phyloP scores from a whole-genome alignment of 2,797 vertebrate species.

The Discoglossus pictus region DNA sequence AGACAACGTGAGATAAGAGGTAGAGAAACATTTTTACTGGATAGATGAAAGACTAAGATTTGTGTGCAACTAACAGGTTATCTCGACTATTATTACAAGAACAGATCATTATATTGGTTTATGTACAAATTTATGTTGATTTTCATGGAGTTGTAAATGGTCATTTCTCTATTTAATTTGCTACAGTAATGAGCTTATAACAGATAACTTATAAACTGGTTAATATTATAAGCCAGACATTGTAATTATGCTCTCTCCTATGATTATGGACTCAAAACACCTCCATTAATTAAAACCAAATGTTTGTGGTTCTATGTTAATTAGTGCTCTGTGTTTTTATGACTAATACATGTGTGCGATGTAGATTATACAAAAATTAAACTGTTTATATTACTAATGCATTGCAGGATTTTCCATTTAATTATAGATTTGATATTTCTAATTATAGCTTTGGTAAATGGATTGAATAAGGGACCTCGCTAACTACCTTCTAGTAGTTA shows the following conservation, averaged over 20 bases:
- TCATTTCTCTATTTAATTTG: background rate
- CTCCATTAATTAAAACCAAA: conserved; percentile 21
- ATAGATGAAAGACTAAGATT: too few species aligned
- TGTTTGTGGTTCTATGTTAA: conserved; percentile 9
- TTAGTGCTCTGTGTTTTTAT: conserved; percentile 4
- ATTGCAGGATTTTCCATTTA: too few species aligned
- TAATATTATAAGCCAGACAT: conserved; percentile 3
- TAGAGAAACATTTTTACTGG: too few species aligned
- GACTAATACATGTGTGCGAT: background rate
- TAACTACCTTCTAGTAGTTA: too few species aligned
- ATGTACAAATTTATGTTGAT: background rate
- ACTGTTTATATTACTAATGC: conserved; percentile 9
- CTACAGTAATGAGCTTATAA: conserved; percentile 16
- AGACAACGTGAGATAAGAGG: background rate
- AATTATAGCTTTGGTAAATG: conserved; percentile 24
- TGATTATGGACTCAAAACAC: conserved; percentile 20
- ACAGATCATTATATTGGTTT: background rate
- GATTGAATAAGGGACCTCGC: conserved; percentile 26
- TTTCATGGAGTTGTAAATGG: background rate
- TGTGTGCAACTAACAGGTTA: too few species aligned
- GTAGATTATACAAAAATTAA: background rate
- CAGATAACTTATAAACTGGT: conserved; percentile 17
- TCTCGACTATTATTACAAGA: background rate
- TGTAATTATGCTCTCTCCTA: conserved; percentile 24
- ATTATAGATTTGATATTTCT: background rate